Percentiles rank a stretch among this genome's conserved stretches.
Conservation (phyloP, 2,888 invertebrate species). For the Pharmacophagus antenor region DNA sequence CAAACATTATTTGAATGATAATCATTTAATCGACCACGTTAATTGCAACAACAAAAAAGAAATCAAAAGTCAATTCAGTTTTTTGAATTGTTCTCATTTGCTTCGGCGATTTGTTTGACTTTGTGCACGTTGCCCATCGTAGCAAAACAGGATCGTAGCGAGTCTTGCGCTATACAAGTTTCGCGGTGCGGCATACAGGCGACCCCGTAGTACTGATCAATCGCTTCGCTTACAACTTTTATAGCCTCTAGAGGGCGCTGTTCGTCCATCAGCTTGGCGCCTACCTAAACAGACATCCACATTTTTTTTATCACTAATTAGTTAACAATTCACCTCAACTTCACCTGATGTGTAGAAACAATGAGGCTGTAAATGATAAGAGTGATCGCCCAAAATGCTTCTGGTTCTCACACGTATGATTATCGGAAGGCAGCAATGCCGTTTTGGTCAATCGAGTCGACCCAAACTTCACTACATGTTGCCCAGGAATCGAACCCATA, state of each 20-base stretch:
- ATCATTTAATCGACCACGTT: neutral
- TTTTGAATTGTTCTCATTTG: neutral
- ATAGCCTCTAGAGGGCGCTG: slow-evolving; percentile 80
- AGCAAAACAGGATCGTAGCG: slow-evolving; percentile 84
- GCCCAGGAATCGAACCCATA: too few relatives aligned
- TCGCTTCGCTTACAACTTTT: slow-evolving; percentile 73
- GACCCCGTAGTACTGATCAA: slow-evolving; percentile 82
- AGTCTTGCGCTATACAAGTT: slow-evolving; percentile 86
- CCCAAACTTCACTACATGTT: too few relatives aligned
- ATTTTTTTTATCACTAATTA: too few relatives aligned
- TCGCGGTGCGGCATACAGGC: slow-evolving; percentile 84
- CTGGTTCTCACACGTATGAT: too few relatives aligned
- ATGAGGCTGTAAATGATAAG: too few relatives aligned
- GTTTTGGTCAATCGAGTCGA: too few relatives aligned
- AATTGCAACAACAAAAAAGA: neutral
- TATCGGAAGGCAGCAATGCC: too few relatives aligned
- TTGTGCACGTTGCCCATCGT: slow-evolving; percentile 74
- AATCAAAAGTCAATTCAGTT: slow-evolving; percentile 1
- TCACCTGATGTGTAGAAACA: too few relatives aligned
- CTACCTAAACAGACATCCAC: slow-evolving; percentile 56
- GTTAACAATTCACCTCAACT: too few relatives aligned
- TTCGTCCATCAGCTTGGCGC: slow-evolving; percentile 73
- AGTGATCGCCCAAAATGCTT: too few relatives aligned
- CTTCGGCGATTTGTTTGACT: slow-evolving; percentile 1
- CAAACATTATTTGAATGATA: neutral